Conservation (phyloP, 2,797 vertebrate genomes). For the Pteronotus mesoamericanus region DNA sequence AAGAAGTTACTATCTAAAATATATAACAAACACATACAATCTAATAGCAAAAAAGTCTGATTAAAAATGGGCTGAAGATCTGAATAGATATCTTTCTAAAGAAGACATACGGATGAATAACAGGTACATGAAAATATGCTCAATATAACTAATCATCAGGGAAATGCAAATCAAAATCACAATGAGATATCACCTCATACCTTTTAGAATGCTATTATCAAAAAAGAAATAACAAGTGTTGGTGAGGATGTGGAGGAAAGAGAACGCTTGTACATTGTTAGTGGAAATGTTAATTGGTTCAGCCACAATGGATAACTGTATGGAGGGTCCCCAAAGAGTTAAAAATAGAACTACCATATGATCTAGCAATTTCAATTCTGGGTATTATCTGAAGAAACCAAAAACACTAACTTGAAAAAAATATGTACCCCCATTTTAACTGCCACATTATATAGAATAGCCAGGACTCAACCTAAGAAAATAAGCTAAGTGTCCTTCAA, state of each 20-base stretch:
- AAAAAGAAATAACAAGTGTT: no score
- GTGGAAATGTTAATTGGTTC: not conserved
- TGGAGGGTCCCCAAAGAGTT: not conserved
- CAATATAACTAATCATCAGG: not conserved
- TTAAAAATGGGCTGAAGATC: no score
- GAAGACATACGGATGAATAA: no score
- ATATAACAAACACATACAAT: no score
- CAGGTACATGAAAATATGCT: no score
- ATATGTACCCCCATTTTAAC: not conserved
- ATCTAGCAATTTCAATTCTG: not conserved
- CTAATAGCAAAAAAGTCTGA: no score
- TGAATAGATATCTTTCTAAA: no score
- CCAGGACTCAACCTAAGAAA: not conserved
- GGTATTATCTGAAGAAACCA: not conserved
- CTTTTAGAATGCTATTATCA: not conserved
- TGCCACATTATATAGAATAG: not conserved
- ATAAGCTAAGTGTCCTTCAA: not conserved
- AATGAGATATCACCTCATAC: not conserved
- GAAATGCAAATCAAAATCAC: not conserved
- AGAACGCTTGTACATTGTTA: not conserved
- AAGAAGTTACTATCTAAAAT: not conserved
- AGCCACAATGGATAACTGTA: not conserved
- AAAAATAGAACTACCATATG: not conserved
- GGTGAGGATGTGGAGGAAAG: not conserved
- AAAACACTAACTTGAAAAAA: not conserved